Conservation (phyloP, 2,888 invertebrate species). For the Allophyes oxyacanthae region DNA sequence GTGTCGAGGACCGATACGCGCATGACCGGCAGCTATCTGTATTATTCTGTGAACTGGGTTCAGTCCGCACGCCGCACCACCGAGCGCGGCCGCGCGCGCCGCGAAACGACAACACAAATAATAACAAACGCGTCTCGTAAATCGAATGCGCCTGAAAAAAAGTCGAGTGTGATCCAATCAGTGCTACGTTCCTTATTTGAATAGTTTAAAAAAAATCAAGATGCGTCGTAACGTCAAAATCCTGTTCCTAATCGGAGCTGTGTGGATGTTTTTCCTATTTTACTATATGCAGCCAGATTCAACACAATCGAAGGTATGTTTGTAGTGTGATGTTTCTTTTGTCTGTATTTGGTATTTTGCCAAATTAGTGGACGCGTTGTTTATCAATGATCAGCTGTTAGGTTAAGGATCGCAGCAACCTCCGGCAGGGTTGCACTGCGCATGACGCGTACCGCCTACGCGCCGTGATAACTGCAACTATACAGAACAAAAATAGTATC, state of each 20-base stretch:
- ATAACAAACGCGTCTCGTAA: constrained; percentile 65
- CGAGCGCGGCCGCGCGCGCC: constrained; percentile 87
- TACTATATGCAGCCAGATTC: constrained; percentile 86
- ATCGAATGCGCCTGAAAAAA: constrained; percentile 49
- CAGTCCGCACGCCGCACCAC: constrained; percentile 79
- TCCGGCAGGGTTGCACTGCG: constrained; percentile 70
- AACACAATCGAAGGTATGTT: constrained; percentile 77
- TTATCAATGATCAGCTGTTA: constrained; percentile 75
- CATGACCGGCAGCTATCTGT: constrained; percentile 77
- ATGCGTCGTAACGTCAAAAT: constrained; percentile 86
- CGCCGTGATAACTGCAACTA: constrained; percentile 67
- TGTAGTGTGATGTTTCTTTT: constrained; percentile 25
- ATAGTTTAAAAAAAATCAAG: constrained; percentile 49
- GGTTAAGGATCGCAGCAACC: constrained; percentile 61
- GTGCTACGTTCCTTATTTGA: constrained; percentile 54
- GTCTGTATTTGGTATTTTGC: constrained; percentile 31
- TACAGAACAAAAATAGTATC: constrained; percentile 34
- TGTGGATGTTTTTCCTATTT: constrained; percentile 84
- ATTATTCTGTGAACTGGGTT: constrained; percentile 63
- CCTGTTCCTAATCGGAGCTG: constrained; percentile 78
- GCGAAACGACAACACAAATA: constrained; percentile 61
- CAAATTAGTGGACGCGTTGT: constrained; percentile 51
- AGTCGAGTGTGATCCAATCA: constrained; percentile 51
- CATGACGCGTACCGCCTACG: constrained; percentile 73
- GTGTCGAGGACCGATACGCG: constrained; percentile 81